Conservation (phyloP, 1,140 invertebrate genomes). For the Diploscapter pachys region DNA sequence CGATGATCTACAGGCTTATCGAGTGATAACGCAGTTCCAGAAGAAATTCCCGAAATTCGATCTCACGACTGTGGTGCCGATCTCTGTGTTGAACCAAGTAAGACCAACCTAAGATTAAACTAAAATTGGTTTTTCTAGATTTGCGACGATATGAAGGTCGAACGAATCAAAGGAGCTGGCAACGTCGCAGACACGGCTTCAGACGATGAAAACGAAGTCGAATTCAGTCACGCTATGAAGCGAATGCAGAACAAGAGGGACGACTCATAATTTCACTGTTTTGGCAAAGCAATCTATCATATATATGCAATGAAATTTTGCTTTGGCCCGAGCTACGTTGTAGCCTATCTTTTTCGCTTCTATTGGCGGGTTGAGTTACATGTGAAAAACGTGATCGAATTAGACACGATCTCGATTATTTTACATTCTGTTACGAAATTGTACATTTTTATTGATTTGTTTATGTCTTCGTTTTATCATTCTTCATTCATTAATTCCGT, state of each 20-base stretch:
- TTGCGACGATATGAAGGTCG: slow-evolving; percentile 32
- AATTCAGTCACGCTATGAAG: slow-evolving; percentile 26
- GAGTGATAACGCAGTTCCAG: not conserved
- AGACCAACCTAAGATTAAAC: not conserved
- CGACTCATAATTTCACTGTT: no score
- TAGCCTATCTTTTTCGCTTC: no score
- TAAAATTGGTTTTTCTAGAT: slow-evolving; percentile 2
- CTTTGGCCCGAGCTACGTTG: no score
- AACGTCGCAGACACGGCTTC: slow-evolving; percentile 17
- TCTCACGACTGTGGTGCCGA: not conserved
- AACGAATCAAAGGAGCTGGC: slow-evolving; percentile 10
- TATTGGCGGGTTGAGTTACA: no score
- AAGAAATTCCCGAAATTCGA: slow-evolving; percentile 16
- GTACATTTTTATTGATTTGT: no score
- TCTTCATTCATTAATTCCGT: no score
- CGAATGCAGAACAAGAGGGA: slow-evolving; percentile 4
- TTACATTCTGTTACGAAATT: no score
- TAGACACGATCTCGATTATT: no score
- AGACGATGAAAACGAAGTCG: slow-evolving; percentile 30
- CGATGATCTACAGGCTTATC: not conserved
- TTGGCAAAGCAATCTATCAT: no score
- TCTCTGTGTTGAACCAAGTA: slow-evolving; percentile 1
- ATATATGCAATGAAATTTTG: no score
- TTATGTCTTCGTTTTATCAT: no score
- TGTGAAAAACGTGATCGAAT: no score